These are phyloP conservation scores for Platycnemis pennipes DNA, from an alignment of 2,888 invertebrate species.

Conservation along the genomic window DNA sequence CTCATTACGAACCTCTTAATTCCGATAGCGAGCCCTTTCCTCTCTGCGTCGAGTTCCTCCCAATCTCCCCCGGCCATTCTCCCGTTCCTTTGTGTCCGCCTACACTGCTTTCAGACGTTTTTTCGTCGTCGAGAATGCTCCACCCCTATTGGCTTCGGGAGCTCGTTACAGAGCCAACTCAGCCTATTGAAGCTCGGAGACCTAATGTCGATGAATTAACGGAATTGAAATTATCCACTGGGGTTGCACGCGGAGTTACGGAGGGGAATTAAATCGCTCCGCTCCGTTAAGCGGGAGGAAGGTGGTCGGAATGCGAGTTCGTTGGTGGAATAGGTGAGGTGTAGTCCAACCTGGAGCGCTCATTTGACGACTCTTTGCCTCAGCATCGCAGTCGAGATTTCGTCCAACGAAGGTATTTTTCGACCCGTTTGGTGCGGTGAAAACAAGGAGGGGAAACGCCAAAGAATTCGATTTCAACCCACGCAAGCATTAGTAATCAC, in stretches of 20 bases:
- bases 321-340: background rate
- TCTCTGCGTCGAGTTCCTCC: background rate
- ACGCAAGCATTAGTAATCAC: too few relatives aligned
- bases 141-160: background rate
- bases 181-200: background rate
- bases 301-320: background rate
- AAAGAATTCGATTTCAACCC: too few relatives aligned
- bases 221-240: background rate
- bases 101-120: background rate
- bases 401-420: background rate
- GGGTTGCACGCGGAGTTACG: background rate
- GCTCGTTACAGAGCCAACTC: background rate
- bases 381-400: background rate
- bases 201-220: background rate
- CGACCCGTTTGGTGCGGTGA: background rate
- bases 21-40: background rate
- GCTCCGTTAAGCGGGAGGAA: background rate
- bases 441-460: too few relatives aligned
- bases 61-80: background rate
- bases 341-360: background rate
- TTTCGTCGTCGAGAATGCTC: background rate
- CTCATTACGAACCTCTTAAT: background rate
- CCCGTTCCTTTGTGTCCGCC: background rate
- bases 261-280: background rate
- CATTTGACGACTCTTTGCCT: background rate